Evolutionary conservation across 2,888 invertebrate species (phyloP).

Genomic region (Drosophila phalerata): DNA sequence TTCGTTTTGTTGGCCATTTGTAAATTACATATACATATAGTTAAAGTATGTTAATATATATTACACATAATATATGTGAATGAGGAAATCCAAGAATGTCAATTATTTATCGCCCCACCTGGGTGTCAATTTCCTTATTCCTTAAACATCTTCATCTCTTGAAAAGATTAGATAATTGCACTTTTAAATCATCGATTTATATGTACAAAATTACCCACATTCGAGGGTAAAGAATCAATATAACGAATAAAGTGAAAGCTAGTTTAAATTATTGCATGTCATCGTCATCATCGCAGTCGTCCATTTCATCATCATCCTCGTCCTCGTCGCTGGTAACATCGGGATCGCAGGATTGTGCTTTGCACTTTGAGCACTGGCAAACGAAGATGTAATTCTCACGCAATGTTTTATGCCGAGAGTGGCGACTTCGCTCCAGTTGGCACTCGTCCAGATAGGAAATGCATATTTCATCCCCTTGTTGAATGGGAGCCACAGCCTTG

Average conservation of each 20-base stretch:
- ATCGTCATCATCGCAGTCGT: constrained; percentile 65
- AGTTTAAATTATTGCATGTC: constrained; percentile 2
- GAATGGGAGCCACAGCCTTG: constrained; percentile 90
- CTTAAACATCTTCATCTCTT: neutral
- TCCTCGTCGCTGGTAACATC: constrained; percentile 94
- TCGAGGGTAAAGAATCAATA: constrained; percentile 13
- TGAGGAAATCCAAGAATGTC: constrained; percentile 3
- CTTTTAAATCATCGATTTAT: neutral
- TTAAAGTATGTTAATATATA: constrained; percentile 55
- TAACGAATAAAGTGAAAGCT: neutral
- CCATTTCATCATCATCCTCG: constrained; percentile 86
- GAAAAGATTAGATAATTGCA: neutral
- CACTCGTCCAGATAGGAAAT: constrained; percentile 97
- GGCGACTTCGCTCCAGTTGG: constrained; percentile 91
- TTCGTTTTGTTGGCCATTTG: constrained; percentile 54
- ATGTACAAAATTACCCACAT: constrained; percentile 10
- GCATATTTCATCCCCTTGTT: constrained; percentile 94
- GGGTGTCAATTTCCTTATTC: neutral
- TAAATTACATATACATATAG: constrained; percentile 45
- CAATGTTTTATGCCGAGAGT: constrained; percentile 93
- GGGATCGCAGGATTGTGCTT: constrained; percentile 89
- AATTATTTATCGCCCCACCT: neutral
- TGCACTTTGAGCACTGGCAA: constrained; percentile 93
- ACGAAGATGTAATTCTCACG: constrained; percentile 93
- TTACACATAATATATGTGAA: constrained; percentile 34